phyloP scores from a whole-genome alignment of 2,113 vertebrate genomes.

The Syngnathus floridae region DNA sequence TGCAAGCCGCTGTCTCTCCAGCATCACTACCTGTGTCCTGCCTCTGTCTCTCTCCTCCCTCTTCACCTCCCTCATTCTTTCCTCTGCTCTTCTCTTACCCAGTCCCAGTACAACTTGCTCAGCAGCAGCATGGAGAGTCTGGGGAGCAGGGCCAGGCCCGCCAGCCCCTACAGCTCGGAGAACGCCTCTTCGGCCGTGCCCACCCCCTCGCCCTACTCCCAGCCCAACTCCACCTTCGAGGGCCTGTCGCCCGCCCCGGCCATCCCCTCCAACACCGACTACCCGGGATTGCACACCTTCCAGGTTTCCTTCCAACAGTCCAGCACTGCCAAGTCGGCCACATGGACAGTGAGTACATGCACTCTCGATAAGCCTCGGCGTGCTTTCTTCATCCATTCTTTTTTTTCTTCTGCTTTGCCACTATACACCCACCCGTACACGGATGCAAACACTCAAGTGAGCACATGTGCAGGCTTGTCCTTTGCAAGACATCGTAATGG shows the following conservation, averaged over 20 bases:
- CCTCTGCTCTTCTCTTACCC: slow-evolving; percentile 64
- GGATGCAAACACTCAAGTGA: slow-evolving; percentile 25
- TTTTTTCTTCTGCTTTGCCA: slow-evolving; percentile 7
- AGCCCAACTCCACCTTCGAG: slow-evolving; percentile 99
- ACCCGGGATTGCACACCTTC: slow-evolving; percentile 91
- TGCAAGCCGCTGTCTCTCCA: slow-evolving; percentile 56
- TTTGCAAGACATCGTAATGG: slow-evolving; percentile 37
- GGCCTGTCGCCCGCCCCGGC: slow-evolving; percentile 92
- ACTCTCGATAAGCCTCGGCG: slow-evolving; percentile 23
- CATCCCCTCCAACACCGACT: slow-evolving; percentile 98
- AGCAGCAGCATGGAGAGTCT: slow-evolving; percentile 97
- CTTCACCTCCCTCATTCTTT: slow-evolving; percentile 59
- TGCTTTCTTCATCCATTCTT: background rate
- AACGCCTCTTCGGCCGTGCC: slow-evolving; percentile 83
- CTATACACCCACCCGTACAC: slow-evolving; percentile 30
- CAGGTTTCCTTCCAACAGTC: slow-evolving; percentile 99
- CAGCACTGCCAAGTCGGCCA: slow-evolving; percentile 97
- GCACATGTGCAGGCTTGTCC: slow-evolving; percentile 49
- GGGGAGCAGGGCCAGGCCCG: slow-evolving; percentile 83
- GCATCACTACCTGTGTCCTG: slow-evolving; percentile 75
- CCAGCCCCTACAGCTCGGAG: slow-evolving; percentile 95
- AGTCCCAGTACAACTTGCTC: slow-evolving; percentile 99
- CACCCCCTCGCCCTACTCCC: slow-evolving; percentile 92
- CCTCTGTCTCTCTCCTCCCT: slow-evolving; percentile 66
- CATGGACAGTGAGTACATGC: slow-evolving; percentile 94